Conservation (phyloP, 2,888 invertebrate genomes). For the Hyposoter didymator region DNA sequence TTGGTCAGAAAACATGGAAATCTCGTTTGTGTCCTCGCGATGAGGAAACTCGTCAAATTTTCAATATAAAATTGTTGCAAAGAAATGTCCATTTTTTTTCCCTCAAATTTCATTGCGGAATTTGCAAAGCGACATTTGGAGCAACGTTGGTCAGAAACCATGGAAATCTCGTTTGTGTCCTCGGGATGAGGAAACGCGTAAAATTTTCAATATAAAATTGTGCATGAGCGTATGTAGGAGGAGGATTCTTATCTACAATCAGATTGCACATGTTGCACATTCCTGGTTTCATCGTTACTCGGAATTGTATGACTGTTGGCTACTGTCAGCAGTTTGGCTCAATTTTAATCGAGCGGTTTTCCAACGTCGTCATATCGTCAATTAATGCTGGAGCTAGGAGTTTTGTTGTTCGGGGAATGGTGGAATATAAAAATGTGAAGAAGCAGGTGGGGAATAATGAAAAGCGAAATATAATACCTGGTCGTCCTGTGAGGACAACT, state of each 20-base stretch:
- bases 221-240: slow-evolving; percentile 64
- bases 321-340: slow-evolving; percentile 75
- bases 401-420: slow-evolving; percentile 1
- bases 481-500: slow-evolving; percentile 86
- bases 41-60: background rate
- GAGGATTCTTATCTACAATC: slow-evolving; percentile 79
- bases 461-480: slow-evolving; percentile 86
- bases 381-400: slow-evolving; percentile 19
- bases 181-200: background rate
- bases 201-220: background rate
- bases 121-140: background rate
- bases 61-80: background rate
- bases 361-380: slow-evolving; percentile 31
- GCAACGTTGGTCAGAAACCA: background rate
- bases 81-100: too few relatives aligned
- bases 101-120: too few relatives aligned
- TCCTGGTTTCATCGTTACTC: slow-evolving; percentile 81
- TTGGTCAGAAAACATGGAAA: slow-evolving; percentile 22
- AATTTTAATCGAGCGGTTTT: slow-evolving; percentile 66
- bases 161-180: slow-evolving; percentile 28
- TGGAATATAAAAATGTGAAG: background rate
- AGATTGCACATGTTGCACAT: slow-evolving; percentile 80
- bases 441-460: background rate
- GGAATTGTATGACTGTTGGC: slow-evolving; percentile 78
- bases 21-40: background rate